Evolutionary conservation across 2,113 vertebrate genomes (phyloP).

Genomic region (Microcebus griseorufus): DNA sequence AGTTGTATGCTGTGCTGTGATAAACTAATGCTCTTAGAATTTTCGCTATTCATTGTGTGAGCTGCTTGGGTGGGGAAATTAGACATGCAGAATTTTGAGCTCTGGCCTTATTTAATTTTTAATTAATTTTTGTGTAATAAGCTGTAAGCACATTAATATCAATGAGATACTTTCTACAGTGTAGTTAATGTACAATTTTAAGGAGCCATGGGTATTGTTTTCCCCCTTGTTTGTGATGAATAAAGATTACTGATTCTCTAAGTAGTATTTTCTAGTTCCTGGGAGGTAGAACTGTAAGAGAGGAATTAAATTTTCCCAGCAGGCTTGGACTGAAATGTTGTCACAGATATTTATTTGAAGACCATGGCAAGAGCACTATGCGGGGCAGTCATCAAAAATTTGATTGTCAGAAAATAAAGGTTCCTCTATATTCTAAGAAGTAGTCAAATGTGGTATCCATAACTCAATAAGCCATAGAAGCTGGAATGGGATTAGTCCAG

Average conservation of each 20-base stretch:
- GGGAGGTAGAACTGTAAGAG: constrained; percentile 20
- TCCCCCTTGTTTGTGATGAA: constrained; percentile 58
- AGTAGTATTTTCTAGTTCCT: constrained; percentile 69
- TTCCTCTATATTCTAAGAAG: constrained; percentile 62
- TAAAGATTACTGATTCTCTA: constrained; percentile 57
- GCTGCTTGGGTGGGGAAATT: constrained; percentile 82
- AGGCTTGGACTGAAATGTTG: constrained; percentile 31
- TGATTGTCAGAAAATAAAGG: constrained; percentile 70
- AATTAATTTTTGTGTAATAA: constrained; percentile 88
- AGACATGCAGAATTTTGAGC: constrained; percentile 82
- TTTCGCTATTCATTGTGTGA: constrained; percentile 70
- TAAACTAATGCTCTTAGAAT: constrained; percentile 84
- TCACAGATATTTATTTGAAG: not conserved
- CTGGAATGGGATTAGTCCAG: constrained; percentile 72
- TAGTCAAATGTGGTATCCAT: constrained; percentile 53
- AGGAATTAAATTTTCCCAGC: constrained; percentile 61
- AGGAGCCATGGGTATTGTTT: constrained; percentile 75
- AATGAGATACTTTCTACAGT: constrained; percentile 78
- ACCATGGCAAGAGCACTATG: not conserved
- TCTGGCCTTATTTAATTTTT: constrained; percentile 85
- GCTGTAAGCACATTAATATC: constrained; percentile 87
- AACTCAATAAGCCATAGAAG: constrained; percentile 71
- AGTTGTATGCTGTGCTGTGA: constrained; percentile 71
- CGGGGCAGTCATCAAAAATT: not conserved
- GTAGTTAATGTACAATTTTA: constrained; percentile 75